phyloP scores from a whole-genome alignment of 2,113 vertebrate genomes.

The Leptosomus discolor region DNA sequence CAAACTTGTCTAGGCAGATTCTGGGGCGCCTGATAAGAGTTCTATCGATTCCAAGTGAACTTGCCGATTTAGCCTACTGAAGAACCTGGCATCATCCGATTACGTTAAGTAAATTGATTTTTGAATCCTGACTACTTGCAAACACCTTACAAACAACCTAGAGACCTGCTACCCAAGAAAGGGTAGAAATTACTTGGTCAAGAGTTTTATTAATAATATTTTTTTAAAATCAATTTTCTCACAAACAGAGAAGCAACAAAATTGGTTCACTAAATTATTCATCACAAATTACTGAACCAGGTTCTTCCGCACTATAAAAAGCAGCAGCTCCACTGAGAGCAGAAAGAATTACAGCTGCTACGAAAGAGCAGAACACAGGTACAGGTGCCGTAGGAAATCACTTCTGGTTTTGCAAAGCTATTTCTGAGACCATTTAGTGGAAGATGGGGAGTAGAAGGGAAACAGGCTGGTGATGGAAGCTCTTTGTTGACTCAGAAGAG shows the following conservation, averaged over 20 bases:
- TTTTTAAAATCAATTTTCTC: neutral
- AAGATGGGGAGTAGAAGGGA: neutral
- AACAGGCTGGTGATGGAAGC: neutral
- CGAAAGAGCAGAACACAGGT: neutral
- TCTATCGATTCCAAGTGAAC: neutral
- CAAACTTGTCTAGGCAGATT: neutral
- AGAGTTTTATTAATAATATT: neutral
- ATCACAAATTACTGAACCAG: neutral
- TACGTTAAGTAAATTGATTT: constrained; percentile 19
- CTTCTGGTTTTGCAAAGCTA: neutral
- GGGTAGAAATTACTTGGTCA: neutral
- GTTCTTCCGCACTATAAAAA: neutral
- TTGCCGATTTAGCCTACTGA: neutral
- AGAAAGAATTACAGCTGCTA: neutral
- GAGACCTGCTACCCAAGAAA: neutral
- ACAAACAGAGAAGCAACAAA: neutral
- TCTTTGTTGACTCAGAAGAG: neutral
- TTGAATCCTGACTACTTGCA: constrained; percentile 7
- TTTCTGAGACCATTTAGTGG: neutral
- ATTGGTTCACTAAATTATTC: neutral
- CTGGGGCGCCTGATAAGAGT: neutral
- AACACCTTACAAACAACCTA: neutral
- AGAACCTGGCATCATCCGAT: neutral
- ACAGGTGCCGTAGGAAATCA: neutral
- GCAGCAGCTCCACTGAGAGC: neutral